These are phyloP conservation scores for Andrena bucephala DNA, from an alignment of 2,888 invertebrate species.

Conservation along the genomic window DNA sequence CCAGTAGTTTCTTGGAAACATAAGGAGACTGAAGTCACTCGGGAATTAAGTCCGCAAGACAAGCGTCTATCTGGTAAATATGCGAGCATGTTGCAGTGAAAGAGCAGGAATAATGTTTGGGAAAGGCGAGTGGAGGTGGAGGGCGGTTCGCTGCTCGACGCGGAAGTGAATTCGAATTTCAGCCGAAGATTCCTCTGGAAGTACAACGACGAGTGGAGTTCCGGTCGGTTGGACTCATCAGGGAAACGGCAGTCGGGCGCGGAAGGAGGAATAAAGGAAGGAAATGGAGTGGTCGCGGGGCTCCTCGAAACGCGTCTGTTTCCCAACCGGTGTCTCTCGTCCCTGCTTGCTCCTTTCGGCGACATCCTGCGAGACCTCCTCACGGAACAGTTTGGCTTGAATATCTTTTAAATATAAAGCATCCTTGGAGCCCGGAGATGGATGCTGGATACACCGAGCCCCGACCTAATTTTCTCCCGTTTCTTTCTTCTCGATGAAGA, in stretches of 20 bases:
- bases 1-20: background rate
- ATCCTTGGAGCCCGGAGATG: conserved; percentile 23
- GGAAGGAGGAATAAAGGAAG: conserved; percentile 51
- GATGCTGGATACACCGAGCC: conserved; percentile 25
- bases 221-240: conserved; percentile 39
- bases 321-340: conserved; percentile 26
- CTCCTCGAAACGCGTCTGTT: conserved; percentile 37
- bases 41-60: background rate
- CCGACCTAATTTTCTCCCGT: conserved; percentile 37
- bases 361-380: conserved; percentile 36
- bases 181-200: conserved; percentile 26
- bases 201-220: conserved; percentile 34
- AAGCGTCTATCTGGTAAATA: background rate
- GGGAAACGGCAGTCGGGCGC: conserved; percentile 41
- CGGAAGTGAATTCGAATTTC: conserved; percentile 31
- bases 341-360: conserved; percentile 19
- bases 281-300: conserved; percentile 37
- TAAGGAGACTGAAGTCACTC: background rate
- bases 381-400: conserved; percentile 29
- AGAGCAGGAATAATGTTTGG: conserved; percentile 12
- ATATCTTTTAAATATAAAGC: conserved; percentile 70
- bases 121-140: background rate
- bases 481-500: conserved; percentile 11
- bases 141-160: conserved; percentile 17
- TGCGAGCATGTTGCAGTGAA: background rate